These are phyloP conservation scores for Xanthorhoe spadicearia DNA, from an alignment of 2,888 invertebrate genomes.

Conservation along the genomic window DNA sequence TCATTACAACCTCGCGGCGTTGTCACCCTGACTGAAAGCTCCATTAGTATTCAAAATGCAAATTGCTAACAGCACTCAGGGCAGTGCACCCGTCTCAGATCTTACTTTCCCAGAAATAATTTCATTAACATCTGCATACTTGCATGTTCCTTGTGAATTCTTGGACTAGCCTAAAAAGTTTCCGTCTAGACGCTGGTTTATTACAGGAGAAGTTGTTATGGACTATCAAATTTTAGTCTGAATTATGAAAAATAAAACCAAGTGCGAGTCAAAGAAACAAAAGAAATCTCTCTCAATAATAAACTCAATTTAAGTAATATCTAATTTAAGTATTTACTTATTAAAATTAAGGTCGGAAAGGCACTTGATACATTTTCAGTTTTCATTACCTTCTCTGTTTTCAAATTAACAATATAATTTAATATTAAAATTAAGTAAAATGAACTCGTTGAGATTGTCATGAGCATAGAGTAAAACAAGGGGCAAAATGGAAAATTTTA, in stretches of 20 bases:
- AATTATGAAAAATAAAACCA: not conserved
- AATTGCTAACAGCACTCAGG: slow-evolving; percentile 74
- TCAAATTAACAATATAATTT: slow-evolving; percentile 17
- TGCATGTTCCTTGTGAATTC: slow-evolving; percentile 65
- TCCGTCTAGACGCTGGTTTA: slow-evolving; percentile 33
- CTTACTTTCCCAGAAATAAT: slow-evolving; percentile 82
- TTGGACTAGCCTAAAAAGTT: slow-evolving; percentile 61
- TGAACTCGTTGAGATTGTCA: slow-evolving; percentile 2
- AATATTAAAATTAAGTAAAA: slow-evolving; percentile 20
- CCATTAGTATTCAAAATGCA: slow-evolving; percentile 83
- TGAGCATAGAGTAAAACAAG: slow-evolving; percentile 1
- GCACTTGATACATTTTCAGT: slow-evolving; percentile 9
- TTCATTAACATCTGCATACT: slow-evolving; percentile 80
- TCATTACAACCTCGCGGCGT: slow-evolving; percentile 61
- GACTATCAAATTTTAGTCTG: not conserved
- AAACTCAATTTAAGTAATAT: not conserved
- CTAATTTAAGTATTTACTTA: not conserved
- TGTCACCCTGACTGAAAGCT: slow-evolving; percentile 68
- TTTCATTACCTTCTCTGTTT: slow-evolving; percentile 16
- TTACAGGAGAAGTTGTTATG: not conserved
- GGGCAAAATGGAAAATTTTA: not conserved
- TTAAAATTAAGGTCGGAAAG: not conserved
- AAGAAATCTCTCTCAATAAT: no score
- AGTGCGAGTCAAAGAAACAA: no score
- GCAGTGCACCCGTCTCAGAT: slow-evolving; percentile 77